These are phyloP conservation scores for Zaprionus gabonicus DNA, from an alignment of 1,140 invertebrate species.

Conservation along the genomic window DNA sequence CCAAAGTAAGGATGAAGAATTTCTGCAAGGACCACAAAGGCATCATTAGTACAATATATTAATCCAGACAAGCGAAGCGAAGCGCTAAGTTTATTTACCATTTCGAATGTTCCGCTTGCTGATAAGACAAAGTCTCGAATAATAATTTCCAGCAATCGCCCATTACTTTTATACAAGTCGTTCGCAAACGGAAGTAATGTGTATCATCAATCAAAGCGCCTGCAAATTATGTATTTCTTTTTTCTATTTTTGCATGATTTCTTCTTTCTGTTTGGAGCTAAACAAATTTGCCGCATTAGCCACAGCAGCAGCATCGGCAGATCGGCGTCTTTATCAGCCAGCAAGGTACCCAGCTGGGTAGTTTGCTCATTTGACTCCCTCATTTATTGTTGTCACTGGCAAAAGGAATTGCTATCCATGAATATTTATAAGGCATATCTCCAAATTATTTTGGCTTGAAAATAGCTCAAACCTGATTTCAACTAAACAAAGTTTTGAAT, in stretches of 20 bases:
- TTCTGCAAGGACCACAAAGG: constrained; percentile 40
- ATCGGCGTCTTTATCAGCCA: constrained; percentile 6
- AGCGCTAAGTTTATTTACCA: constrained; percentile 52
- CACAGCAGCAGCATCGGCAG: constrained; percentile 23
- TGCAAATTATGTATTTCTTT: constrained; percentile 39
- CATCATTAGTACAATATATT: neutral
- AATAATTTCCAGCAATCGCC: constrained; percentile 44
- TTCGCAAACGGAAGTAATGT: constrained; percentile 66
- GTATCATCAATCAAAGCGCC: constrained; percentile 68
- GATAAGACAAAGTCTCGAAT: constrained; percentile 60
- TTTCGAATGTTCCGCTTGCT: constrained; percentile 60
- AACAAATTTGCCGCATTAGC: constrained; percentile 60
- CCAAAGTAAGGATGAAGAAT: constrained; percentile 62
- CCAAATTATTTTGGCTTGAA: constrained; percentile 14
- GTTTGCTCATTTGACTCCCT: constrained; percentile 5
- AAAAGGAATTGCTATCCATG: constrained; percentile 22
- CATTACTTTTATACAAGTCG: constrained; percentile 67
- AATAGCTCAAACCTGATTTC: constrained; percentile 43
- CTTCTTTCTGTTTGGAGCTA: constrained; percentile 15
- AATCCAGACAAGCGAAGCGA: constrained; percentile 4
- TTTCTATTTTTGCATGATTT: constrained; percentile 9
- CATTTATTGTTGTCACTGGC: constrained; percentile 38
- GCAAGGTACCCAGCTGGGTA: neutral
- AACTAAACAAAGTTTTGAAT: constrained; percentile 9
- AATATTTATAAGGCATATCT: constrained; percentile 39